Evolutionary conservation across 2,113 vertebrate genomes (phyloP).

Genomic region (Columba livia): DNA sequence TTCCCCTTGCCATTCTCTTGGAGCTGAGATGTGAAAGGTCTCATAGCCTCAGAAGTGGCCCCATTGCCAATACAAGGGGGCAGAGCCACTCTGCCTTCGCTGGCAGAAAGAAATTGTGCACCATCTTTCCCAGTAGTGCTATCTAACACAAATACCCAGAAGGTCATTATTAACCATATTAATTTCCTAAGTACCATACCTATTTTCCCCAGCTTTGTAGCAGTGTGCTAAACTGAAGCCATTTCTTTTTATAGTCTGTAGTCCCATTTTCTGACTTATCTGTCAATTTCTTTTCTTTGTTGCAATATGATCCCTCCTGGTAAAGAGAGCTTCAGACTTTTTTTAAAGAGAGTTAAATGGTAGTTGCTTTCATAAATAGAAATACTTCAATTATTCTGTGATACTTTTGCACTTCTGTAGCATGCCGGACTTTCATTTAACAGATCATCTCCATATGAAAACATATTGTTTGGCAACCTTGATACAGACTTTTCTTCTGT

Average conservation of each 20-base stretch:
- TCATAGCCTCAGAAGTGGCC: neutral
- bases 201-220: neutral
- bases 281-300: neutral
- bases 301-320: neutral
- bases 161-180: neutral
- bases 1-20: neutral
- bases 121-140: neutral
- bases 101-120: neutral
- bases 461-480: neutral
- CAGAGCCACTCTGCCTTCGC: neutral
- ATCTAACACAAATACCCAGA: neutral
- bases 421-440: neutral
- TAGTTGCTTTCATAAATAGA: constrained; percentile 15
- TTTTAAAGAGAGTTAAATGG: neutral
- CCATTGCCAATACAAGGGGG: accelerated
- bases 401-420: neutral
- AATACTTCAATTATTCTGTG: constrained; percentile 3
- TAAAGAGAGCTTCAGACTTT: neutral
- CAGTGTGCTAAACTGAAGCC: neutral
- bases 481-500: constrained; percentile 13
- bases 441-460: neutral
- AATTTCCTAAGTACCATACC: neutral
- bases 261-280: neutral
- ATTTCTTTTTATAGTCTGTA: neutral
- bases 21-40: neutral